A percentile compares a stretch with the other conserved stretches of the same genome.
Conservation (phyloP, 1,140 invertebrate genomes). For the Drosophila nasuta region DNA sequence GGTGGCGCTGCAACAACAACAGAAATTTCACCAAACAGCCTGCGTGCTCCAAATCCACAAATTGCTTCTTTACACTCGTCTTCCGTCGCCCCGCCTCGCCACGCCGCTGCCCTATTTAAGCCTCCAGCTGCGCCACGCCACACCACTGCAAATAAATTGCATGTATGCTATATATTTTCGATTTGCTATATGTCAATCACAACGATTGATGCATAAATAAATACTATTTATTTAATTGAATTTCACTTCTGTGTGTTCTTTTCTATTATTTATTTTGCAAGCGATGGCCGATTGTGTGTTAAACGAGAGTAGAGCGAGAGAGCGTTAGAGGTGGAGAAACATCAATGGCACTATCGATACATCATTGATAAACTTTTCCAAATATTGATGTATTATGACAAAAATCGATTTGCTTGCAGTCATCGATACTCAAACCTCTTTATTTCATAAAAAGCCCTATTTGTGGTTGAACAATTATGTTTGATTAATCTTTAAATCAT, state of each 20-base stretch:
- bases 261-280: constrained; percentile 65
- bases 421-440: too few species aligned
- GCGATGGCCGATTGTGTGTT: constrained; percentile 34
- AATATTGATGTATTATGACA: too few species aligned
- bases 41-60: constrained; percentile 48
- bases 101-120: constrained; percentile 37
- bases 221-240: constrained; percentile 27
- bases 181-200: constrained; percentile 12
- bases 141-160: constrained; percentile 40
- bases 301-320: constrained; percentile 46
- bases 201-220: constrained; percentile 40
- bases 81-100: constrained; percentile 28
- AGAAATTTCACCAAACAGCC: constrained; percentile 53
- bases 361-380: too few species aligned
- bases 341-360: too few species aligned
- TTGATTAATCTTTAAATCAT: too few species aligned
- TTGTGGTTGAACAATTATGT: too few species aligned
- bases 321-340: too few species aligned
- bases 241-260: constrained; percentile 53
- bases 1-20: constrained; percentile 42
- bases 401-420: too few species aligned
- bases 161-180: constrained; percentile 12
- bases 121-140: constrained; percentile 43
- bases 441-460: too few species aligned
- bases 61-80: constrained; percentile 30